These are phyloP conservation scores for Rattus rattus DNA, from an alignment of 2,113 vertebrate species.

Conservation along the genomic window DNA sequence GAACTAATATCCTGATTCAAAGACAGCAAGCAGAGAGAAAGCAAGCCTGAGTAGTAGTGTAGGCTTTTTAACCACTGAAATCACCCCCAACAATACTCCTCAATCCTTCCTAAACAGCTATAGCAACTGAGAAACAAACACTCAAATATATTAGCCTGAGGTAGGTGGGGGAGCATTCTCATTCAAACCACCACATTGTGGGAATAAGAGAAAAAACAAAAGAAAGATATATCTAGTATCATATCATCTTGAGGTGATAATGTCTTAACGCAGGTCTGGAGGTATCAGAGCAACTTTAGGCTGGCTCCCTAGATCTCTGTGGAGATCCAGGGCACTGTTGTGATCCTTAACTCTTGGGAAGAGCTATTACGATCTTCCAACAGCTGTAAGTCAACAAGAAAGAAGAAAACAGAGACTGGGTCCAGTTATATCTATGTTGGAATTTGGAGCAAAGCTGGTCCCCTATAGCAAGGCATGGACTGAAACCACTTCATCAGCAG, in stretches of 20 bases:
- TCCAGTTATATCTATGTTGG: neutral
- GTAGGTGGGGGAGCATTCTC: neutral
- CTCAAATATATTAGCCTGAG: neutral
- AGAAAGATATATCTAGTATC: too few relatives aligned
- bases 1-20: neutral
- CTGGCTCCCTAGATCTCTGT: neutral
- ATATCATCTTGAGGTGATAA: too few relatives aligned
- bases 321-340: neutral
- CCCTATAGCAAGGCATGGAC: neutral
- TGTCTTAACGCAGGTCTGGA: neutral
- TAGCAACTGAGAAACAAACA: neutral
- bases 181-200: neutral
- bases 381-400: neutral
- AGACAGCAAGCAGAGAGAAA: neutral
- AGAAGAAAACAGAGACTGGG: neutral
- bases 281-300: neutral
- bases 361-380: neutral
- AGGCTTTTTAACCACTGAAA: neutral
- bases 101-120: neutral
- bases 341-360: neutral
- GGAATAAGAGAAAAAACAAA: neutral
- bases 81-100: neutral
- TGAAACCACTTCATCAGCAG: neutral
- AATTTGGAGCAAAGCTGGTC: neutral
- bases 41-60: neutral